Base-by-base conservation (phyloP, 2,113 vertebrate species). In the Platanista minor region DNA sequence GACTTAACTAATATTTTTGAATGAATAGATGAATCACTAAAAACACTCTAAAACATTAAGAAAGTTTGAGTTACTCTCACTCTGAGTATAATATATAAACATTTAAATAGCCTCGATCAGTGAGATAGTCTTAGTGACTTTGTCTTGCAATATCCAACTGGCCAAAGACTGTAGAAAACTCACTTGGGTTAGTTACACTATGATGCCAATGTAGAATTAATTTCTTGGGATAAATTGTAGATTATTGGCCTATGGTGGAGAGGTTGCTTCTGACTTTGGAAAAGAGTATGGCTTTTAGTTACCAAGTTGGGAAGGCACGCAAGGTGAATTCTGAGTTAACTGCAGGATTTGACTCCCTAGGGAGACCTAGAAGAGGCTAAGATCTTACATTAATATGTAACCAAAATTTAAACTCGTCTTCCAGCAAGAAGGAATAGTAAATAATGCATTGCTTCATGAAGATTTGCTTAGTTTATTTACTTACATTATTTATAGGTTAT, bases 401-500 rank as follows among this genome's bases (percentile, higher is more conserved):
- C 95, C 97, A 96, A 97, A 97, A 96, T 93, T 96, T 97, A 97
- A 97, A 97, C 83, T 98, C 91, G 69, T 97, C 97, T 97, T 97
- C 97, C 96, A 97, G 95, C 97, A 97, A 90, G 95, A 97, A 97
- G 90, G 83, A 97, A 95, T 97, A 93, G 96, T 98, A 98, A 98
- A 98, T 98, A 97, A 98, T 98, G 95, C 91, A 98, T 97, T 85
- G 96, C 96, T 98, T 95, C 54, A 77, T 90, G 97, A 97, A 95
- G 95, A 98, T 98, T 97, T 98, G 95, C 90, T 98, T 95, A 91
- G 97, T 97, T 98, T 97, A 98, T 98, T 98, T 98, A 95, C 71
- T 96, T 97, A 91, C 95, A 97, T 98, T 98, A 98, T 98, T 98
- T 98, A 97, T 98, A 96, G 91, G 83, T 82, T 91, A 69, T 95